Percentiles rank a stretch among this genome's conserved stretches.
Evolutionary conservation across 1,140 invertebrate species (phyloP).

Genomic region (Cherax quadricarinatus): DNA sequence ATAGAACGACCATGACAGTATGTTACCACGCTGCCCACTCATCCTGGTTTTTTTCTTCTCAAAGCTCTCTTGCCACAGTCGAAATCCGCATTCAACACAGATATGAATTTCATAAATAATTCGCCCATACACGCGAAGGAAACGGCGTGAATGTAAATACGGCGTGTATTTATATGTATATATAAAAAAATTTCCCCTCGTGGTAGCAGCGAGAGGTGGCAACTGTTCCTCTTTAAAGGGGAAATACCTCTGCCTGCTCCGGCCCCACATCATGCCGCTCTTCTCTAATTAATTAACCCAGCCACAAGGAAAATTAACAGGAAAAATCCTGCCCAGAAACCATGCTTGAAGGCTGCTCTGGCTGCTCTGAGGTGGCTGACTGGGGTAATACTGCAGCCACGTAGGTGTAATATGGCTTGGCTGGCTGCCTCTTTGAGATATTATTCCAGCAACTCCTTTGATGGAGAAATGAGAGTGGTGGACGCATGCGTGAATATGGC

Average conservation of each 20-base stretch:
- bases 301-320: not conserved
- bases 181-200: not conserved
- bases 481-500: not conserved
- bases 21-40: not conserved
- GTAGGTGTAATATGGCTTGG: no score
- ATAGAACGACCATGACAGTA: not conserved
- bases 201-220: not conserved
- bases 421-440: not conserved
- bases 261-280: not conserved
- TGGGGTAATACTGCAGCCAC: not conserved
- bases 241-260: not conserved
- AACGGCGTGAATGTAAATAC: not conserved
- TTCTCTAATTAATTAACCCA: not conserved
- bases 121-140: not conserved
- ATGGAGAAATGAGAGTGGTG: not conserved
- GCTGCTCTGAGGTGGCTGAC: not conserved
- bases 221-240: not conserved
- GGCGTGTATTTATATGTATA: not conserved
- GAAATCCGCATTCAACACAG: not conserved
- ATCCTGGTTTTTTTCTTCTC: not conserved
- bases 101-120: not conserved
- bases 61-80: no score
- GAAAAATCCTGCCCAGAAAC: not conserved
- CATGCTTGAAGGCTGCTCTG: not conserved
- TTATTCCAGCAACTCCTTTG: not conserved